Percentiles rank a stretch among this genome's conserved stretches.
Evolutionary conservation across 2,797 vertebrate species (phyloP).

Genomic region (Neopelma chrysocephalum): DNA sequence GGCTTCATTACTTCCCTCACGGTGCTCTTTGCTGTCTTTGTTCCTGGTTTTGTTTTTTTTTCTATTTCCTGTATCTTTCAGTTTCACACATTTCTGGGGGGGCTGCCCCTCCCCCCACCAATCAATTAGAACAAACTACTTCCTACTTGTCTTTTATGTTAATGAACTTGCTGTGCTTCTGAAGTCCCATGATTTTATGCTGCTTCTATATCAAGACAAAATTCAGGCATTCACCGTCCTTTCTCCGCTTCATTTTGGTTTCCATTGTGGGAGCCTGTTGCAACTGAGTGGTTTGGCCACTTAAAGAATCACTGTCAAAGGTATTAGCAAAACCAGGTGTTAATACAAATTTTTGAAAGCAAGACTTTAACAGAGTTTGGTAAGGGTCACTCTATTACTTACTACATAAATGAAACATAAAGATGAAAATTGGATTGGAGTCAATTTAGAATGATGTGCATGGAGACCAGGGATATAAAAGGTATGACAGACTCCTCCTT

Average conservation of each 20-base stretch:
- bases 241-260: neutral
- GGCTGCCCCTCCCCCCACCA: fast-evolving
- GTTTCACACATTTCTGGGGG: neutral
- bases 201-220: neutral
- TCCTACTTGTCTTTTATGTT: neutral
- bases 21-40: neutral
- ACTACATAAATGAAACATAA: neutral
- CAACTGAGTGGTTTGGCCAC: neutral
- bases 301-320: neutral
- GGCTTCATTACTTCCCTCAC: neutral
- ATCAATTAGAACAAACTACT: neutral
- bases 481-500: neutral
- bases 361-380: neutral
- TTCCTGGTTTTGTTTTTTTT: neutral
- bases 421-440: neutral
- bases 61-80: neutral
- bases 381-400: neutral
- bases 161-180: neutral
- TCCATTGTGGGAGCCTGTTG: neutral
- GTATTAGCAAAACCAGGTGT: neutral
- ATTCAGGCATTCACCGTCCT: neutral
- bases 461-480: neutral
- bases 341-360: neutral
- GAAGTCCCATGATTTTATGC: neutral
- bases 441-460: neutral